These are phyloP conservation scores for Paguma larvata DNA, from an alignment of 2,797 vertebrate species.

Conservation along the genomic window DNA sequence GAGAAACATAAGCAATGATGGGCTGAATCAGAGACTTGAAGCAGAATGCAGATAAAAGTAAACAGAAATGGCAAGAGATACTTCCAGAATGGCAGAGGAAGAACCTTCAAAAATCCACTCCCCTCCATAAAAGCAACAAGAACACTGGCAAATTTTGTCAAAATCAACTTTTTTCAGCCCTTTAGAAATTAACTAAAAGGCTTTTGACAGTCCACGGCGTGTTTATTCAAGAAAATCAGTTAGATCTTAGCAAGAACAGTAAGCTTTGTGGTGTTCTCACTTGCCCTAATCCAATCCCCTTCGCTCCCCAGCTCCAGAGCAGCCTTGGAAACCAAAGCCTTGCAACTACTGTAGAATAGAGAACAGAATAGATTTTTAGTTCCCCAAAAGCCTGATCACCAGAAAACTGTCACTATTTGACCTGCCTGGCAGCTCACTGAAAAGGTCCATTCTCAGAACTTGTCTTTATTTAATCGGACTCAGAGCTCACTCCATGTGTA, in stretches of 20 bases:
- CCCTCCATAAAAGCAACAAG: slow-evolving; percentile 10
- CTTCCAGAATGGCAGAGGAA: slow-evolving; percentile 12
- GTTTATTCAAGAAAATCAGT: not conserved
- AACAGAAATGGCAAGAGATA: not conserved
- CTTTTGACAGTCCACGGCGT: not conserved
- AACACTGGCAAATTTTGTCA: not conserved
- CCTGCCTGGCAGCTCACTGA: not conserved
- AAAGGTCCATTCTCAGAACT: not conserved
- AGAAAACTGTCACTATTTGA: slow-evolving; percentile 43
- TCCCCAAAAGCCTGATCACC: not conserved
- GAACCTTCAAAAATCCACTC: not conserved
- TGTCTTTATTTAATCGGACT: not conserved
- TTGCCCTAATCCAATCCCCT: not conserved
- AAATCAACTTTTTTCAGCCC: slow-evolving; percentile 31
- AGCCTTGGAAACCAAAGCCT: not conserved
- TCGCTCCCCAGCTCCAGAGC: not conserved
- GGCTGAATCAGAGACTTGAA: not conserved
- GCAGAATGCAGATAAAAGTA: not conserved
- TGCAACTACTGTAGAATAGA: too few relatives aligned
- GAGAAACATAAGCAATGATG: not conserved
- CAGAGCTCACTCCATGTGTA: not conserved
- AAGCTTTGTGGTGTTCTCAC: slow-evolving; percentile 15
- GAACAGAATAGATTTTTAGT: not conserved
- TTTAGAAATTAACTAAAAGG: not conserved
- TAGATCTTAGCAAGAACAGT: not conserved